Evolutionary conservation across 2,888 invertebrate species (phyloP).

Genomic region (Cheilosia pagana): DNA sequence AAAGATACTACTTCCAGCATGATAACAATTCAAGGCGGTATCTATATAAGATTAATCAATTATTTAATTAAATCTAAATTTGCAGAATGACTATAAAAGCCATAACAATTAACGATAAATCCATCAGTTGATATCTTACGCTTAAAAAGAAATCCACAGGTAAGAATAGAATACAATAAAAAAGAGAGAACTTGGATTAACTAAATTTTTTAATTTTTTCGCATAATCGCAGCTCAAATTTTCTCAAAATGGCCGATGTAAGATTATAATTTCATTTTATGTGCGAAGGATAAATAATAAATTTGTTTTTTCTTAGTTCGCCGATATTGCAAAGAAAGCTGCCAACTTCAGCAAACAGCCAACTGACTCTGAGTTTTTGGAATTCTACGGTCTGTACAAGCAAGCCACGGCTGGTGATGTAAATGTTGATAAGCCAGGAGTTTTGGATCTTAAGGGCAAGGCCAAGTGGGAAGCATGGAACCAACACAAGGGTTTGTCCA

Average conservation of each 20-base stretch:
- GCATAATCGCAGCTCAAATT: not conserved
- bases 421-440: conserved; percentile 92
- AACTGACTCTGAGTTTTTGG: conserved; percentile 90
- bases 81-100: conserved; percentile 16
- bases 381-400: conserved; percentile 93
- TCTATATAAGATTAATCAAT: conserved; percentile 9
- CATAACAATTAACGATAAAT: not conserved
- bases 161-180: not conserved
- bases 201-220: not conserved
- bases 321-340: conserved; percentile 86
- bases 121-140: conserved; percentile 12
- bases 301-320: conserved; percentile 14
- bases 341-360: conserved; percentile 88
- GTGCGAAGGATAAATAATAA: not conserved
- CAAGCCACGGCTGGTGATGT: conserved; percentile 92
- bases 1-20: conserved; percentile 10
- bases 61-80: conserved; percentile 35
- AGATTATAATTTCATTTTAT: not conserved
- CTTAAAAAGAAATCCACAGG: conserved; percentile 1
- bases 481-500: conserved; percentile 89
- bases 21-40: conserved; percentile 14
- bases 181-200: not conserved
- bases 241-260: conserved; percentile 51
- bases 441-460: conserved; percentile 93
- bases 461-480: conserved; percentile 98